phyloP scores from a whole-genome alignment of 1,140 invertebrate species.

The Hyles vespertilio region DNA sequence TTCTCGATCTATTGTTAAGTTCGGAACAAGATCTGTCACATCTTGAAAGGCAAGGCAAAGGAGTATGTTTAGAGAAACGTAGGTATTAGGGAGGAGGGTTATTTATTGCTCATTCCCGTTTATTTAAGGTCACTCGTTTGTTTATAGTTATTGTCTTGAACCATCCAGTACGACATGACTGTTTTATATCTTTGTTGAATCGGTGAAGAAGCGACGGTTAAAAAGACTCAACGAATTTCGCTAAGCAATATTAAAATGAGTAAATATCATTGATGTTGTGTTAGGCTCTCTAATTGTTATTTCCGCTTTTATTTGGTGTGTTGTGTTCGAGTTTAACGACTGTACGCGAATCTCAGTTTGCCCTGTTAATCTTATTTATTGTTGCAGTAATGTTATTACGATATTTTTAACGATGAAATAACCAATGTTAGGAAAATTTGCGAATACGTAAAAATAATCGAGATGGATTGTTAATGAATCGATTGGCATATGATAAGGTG shows the following conservation, averaged over 20 bases:
- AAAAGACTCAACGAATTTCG: constrained; percentile 56
- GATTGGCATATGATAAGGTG: constrained; percentile 4
- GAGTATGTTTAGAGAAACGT: constrained; percentile 15
- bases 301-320: background rate
- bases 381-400: background rate
- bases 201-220: constrained; percentile 9
- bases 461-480: background rate
- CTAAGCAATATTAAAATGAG: constrained; percentile 55
- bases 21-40: constrained; percentile 21
- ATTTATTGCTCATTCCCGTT: constrained; percentile 50
- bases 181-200: constrained; percentile 6
- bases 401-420: background rate
- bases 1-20: constrained; percentile 32
- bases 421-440: constrained; percentile 1
- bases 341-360: constrained; percentile 4
- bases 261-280: constrained; percentile 25
- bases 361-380: background rate
- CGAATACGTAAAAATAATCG: background rate
- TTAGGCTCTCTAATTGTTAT: constrained; percentile 36
- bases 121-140: constrained; percentile 17
- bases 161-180: constrained; percentile 66
- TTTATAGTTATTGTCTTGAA: constrained; percentile 30
- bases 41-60: background rate
- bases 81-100: constrained; percentile 18
- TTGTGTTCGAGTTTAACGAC: background rate